A percentile compares a stretch with the other conserved stretches of the same genome.
Evolutionary conservation across 2,113 vertebrate species (phyloP).

Genomic region (Eudorcas thomsonii): DNA sequence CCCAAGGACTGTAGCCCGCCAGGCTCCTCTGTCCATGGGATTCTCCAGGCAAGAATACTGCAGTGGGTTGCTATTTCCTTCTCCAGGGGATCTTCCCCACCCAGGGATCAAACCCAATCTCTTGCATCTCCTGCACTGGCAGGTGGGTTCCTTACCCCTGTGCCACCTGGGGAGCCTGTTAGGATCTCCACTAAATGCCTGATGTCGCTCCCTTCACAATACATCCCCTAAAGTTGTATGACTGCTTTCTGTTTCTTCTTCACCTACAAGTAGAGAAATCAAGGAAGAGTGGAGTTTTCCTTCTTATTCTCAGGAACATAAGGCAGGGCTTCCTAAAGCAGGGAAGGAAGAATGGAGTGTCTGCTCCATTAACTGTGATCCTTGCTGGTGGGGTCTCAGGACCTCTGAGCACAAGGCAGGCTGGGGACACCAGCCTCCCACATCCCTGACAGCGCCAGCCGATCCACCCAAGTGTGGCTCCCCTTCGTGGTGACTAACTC

Average conservation of each 20-base stretch:
- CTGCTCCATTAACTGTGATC: neutral
- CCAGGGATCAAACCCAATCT: neutral
- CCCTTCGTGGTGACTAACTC: rapidly evolving
- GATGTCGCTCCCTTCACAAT: neutral
- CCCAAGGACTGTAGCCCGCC: neutral
- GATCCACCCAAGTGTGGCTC: rapidly evolving
- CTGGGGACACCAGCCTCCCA: neutral
- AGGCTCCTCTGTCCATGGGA: neutral
- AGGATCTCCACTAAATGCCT: neutral
- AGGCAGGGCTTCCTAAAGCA: neutral
- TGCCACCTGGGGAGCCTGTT: neutral
- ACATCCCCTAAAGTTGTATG: neutral
- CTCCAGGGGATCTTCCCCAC: neutral
- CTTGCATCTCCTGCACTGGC: neutral
- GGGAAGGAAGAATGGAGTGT: neutral
- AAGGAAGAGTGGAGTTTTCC: neutral
- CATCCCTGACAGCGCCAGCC: rapidly evolving
- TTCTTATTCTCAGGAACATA: neutral
- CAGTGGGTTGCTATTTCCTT: neutral
- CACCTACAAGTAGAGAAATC: neutral
- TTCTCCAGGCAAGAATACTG: neutral
- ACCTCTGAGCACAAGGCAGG: neutral
- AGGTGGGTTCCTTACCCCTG: neutral
- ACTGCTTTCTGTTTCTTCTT: neutral
- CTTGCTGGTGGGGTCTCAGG: neutral